Conservation (phyloP, 2,113 vertebrate genomes). For the Dipodomys spectabilis region DNA sequence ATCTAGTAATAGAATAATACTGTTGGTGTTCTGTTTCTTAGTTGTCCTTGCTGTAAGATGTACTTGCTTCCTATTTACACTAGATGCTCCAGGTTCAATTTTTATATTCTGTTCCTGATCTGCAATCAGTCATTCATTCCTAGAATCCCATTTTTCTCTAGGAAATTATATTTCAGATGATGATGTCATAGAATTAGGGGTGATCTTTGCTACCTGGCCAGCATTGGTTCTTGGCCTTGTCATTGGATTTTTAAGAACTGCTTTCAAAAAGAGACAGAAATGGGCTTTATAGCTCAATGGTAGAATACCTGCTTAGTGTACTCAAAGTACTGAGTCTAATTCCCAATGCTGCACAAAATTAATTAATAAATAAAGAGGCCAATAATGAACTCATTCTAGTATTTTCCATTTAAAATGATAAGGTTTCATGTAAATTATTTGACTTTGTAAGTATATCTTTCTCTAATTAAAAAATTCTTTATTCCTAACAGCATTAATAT, state of each 20-base stretch:
- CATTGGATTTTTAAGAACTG: not conserved
- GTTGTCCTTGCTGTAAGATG: not conserved
- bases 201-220: not conserved
- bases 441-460: not conserved
- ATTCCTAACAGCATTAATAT: constrained; percentile 1
- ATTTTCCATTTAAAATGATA: not conserved
- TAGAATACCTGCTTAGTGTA: too few relatives aligned
- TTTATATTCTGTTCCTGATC: not conserved
- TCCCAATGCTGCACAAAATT: not conserved
- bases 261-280: too few relatives aligned
- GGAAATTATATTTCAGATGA: not conserved
- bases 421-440: not conserved
- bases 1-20: not conserved
- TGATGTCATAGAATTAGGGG: not conserved
- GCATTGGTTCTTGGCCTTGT: not conserved
- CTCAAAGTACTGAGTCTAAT: too few relatives aligned
- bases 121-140: not conserved
- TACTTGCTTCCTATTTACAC: not conserved
- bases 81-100: not conserved
- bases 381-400: not conserved
- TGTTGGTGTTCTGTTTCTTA: not conserved
- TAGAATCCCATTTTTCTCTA: not conserved
- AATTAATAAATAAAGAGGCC: not conserved
- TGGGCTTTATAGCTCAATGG: too few relatives aligned
- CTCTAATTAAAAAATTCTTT: not conserved